Evolutionary conservation across 64 coral and sea anemone species (phyloP).

Genomic region (Anthopleura sola): DNA sequence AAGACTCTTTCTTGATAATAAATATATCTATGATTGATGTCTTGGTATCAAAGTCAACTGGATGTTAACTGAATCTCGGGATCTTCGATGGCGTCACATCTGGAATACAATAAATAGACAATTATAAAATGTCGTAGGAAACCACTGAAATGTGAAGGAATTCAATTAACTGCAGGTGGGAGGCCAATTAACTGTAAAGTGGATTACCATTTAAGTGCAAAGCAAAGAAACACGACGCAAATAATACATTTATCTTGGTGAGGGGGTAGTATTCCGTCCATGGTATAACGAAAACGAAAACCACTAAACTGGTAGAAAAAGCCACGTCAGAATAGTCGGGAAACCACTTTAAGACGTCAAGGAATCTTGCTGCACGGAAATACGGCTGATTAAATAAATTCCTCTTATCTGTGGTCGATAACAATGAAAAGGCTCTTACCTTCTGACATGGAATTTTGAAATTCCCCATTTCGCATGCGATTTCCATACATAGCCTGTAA

Average conservation of each 20-base stretch:
- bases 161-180: background rate
- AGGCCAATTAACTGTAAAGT: background rate
- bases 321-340: background rate
- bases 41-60: background rate
- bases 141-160: background rate
- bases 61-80: conserved; percentile 59
- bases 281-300: background rate
- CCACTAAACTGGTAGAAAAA: background rate
- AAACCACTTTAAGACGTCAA: background rate
- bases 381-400: background rate
- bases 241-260: background rate
- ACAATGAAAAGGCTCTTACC: background rate
- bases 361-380: background rate
- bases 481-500: conserved; percentile 54
- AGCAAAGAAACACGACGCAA: background rate
- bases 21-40: background rate
- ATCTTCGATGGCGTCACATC: conserved; percentile 43
- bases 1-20: background rate
- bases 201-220: background rate
- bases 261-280: background rate
- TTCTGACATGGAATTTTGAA: conserved; percentile 18
- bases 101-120: background rate
- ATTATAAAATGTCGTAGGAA: background rate
- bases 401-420: background rate
- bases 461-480: conserved; percentile 59